Conservation (phyloP, 2,797 vertebrate genomes). For the Cephalopachus bancanus region DNA sequence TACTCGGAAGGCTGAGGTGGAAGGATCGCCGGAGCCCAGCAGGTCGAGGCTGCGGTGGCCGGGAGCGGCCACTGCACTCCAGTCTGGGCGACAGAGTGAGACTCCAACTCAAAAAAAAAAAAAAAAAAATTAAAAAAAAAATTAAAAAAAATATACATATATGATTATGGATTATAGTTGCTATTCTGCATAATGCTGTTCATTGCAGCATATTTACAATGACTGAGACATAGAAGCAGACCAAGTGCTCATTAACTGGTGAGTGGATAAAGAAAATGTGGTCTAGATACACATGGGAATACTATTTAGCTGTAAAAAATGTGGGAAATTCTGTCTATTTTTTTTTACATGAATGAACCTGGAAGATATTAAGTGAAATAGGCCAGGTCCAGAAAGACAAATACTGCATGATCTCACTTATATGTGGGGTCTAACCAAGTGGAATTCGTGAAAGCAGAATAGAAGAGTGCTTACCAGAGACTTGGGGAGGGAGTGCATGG, state of each 20-base stretch:
- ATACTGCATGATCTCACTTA: neutral
- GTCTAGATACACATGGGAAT: neutral
- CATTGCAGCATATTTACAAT: neutral
- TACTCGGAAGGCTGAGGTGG: too few species aligned
- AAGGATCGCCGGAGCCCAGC: too few species aligned
- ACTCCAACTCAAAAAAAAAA: too few species aligned
- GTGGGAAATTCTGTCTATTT: neutral
- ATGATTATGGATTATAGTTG: too few species aligned
- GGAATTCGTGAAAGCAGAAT: neutral
- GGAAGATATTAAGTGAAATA: neutral
- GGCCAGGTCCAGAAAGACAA: too few species aligned
- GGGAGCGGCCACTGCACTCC: too few species aligned
- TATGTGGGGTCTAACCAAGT: neutral
- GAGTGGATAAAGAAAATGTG: neutral
- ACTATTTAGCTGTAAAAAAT: neutral
- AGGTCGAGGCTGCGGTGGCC: too few species aligned
- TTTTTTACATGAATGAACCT: too few species aligned
- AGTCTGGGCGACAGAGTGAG: too few species aligned
- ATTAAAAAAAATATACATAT: too few species aligned
- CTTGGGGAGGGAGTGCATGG: neutral
- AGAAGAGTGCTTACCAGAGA: neutral
- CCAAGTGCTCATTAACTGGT: neutral
- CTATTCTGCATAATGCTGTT: too few species aligned
- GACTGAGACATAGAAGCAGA: neutral
- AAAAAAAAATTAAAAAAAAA: too few species aligned